Conservation (phyloP, 2,797 vertebrate genomes). For the Smutsia temminckii region DNA sequence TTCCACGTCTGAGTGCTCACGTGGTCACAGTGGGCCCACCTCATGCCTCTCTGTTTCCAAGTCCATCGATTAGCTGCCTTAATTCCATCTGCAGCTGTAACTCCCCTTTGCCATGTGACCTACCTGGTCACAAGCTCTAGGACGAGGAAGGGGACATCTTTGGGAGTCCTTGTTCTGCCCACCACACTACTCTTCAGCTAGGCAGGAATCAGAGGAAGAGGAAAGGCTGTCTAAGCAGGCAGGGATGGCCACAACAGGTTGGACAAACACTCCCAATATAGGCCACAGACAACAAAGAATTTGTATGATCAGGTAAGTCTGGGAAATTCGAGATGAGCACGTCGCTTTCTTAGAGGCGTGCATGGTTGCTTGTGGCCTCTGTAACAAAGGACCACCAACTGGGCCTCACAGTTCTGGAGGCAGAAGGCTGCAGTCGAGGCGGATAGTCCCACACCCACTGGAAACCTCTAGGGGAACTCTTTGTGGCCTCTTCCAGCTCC, state of each 20-base stretch:
- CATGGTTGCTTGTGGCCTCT: neutral
- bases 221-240: too few relatives aligned
- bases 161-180: fast-evolving
- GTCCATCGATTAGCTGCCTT: neutral
- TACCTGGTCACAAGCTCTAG: too few relatives aligned
- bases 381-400: neutral
- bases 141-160: neutral
- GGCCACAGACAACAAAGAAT: neutral
- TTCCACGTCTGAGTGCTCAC: neutral
- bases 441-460: too few relatives aligned
- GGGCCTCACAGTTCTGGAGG: neutral
- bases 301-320: fast-evolving
- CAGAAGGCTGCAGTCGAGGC: neutral
- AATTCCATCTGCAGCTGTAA: neutral
- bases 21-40: neutral
- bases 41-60: neutral
- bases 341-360: fast-evolving
- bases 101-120: neutral
- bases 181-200: too few relatives aligned
- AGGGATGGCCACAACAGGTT: too few relatives aligned
- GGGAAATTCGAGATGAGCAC: fast-evolving
- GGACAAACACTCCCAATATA: neutral
- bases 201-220: neutral
- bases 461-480: neutral
- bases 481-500: neutral